Evolutionary conservation across 2,113 vertebrate species (phyloP).

Genomic region (Gobio gobio): DNA sequence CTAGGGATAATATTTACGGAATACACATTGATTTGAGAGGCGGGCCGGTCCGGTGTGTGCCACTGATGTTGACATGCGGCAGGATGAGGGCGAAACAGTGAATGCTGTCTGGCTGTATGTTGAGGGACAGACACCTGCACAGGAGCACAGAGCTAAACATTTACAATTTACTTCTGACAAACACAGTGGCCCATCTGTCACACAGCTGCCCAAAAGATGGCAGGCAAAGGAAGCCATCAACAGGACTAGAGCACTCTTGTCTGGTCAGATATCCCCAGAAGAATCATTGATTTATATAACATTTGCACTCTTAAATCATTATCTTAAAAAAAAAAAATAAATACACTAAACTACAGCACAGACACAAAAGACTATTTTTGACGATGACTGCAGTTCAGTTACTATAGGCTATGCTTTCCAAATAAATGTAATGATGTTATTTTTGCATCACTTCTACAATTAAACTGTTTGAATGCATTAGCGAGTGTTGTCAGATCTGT

Average conservation of each 20-base stretch:
- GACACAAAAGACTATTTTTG: too few species aligned
- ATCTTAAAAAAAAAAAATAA: neutral
- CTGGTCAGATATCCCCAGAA: neutral
- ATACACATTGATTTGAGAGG: constrained; percentile 61
- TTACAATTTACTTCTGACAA: constrained; percentile 61
- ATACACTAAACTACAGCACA: neutral
- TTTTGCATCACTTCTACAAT: neutral
- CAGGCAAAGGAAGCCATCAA: constrained; percentile 23
- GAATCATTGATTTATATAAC: neutral
- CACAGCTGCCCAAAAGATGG: constrained; percentile 54
- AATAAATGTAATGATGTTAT: neutral
- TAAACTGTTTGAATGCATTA: neutral
- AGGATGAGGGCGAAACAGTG: neutral
- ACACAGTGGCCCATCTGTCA: constrained; percentile 22
- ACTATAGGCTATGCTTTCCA: neutral
- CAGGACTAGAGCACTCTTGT: neutral
- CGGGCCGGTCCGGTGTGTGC: constrained; percentile 53
- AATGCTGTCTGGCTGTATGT: constrained; percentile 39
- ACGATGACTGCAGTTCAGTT: too few species aligned
- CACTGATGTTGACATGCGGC: constrained; percentile 70
- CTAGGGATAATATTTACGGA: constrained; percentile 63
- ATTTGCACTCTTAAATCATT: neutral
- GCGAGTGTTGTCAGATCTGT: neutral
- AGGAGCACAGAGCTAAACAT: constrained; percentile 70
- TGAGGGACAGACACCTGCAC: constrained; percentile 57